phyloP scores from a whole-genome alignment of 2,797 vertebrate genomes.

The Chromis chromis region DNA sequence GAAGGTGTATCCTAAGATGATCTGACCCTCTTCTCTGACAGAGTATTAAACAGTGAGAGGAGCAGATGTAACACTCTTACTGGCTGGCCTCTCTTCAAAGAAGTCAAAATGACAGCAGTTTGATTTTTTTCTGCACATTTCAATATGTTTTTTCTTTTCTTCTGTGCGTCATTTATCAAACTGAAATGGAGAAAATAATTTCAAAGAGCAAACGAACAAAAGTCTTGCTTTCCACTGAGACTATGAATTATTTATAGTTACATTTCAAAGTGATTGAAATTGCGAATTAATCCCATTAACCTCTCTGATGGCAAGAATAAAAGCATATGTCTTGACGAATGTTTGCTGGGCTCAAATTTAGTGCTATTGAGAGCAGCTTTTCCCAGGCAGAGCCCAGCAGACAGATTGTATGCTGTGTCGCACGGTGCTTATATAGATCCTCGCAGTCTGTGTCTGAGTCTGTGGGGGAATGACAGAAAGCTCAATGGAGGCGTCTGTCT shows the following conservation, averaged over 20 bases:
- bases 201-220: constrained; percentile 69
- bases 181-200: constrained; percentile 62
- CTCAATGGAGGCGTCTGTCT: constrained; percentile 82
- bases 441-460: constrained; percentile 72
- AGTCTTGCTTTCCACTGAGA: constrained; percentile 55
- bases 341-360: constrained; percentile 79
- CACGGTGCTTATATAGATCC: constrained; percentile 83
- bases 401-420: constrained; percentile 76
- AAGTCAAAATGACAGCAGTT: constrained; percentile 29
- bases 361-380: constrained; percentile 74
- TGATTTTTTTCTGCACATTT: constrained; percentile 41
- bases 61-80: constrained; percentile 43
- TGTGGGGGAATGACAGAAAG: constrained; percentile 82
- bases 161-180: constrained; percentile 48
- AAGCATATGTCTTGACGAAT: constrained; percentile 81
- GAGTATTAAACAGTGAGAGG: constrained; percentile 64
- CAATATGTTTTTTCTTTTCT: constrained; percentile 51
- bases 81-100: constrained; percentile 13
- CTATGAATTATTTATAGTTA: constrained; percentile 78
- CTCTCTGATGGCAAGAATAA: constrained; percentile 77
- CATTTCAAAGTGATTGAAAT: constrained; percentile 77
- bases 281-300: constrained; percentile 82
- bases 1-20: constrained; percentile 62
- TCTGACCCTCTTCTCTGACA: constrained; percentile 54
- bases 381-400: constrained; percentile 69